phyloP scores from a whole-genome alignment of 2,113 vertebrate species.

The Smithornis capensis region DNA sequence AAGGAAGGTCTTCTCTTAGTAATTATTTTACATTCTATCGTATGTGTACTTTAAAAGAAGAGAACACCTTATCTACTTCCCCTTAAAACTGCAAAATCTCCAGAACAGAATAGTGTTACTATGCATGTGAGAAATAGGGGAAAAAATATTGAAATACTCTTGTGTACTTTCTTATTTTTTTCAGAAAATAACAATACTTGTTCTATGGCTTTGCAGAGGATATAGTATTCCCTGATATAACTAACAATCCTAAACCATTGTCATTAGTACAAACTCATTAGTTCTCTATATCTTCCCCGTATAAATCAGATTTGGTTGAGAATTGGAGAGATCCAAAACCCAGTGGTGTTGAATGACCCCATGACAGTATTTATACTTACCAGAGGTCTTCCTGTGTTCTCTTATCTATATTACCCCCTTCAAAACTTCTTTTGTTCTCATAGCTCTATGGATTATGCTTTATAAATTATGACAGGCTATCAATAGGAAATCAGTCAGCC shows the following conservation, averaged over 20 bases:
- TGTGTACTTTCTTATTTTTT: conserved; percentile 13
- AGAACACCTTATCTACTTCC: neutral
- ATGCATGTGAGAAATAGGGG: neutral
- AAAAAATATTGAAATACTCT: neutral
- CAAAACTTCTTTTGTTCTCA: conserved; percentile 21
- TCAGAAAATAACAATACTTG: neutral
- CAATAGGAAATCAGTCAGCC: conserved; percentile 66
- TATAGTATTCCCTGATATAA: neutral
- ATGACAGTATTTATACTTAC: neutral
- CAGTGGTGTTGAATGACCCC: neutral
- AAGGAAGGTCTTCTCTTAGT: neutral
- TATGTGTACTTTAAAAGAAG: neutral
- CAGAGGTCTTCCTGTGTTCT: neutral
- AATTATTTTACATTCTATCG: conserved; percentile 50
- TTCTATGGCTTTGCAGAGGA: neutral
- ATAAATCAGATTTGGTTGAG: neutral
- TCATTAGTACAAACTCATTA: neutral
- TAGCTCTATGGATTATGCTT: conserved; percentile 37
- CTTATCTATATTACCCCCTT: neutral
- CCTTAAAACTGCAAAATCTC: neutral
- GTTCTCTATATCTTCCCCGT: neutral
- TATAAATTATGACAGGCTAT: conserved; percentile 71
- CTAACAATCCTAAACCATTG: neutral
- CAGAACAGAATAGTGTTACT: neutral
- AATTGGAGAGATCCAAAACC: neutral